Conservation (phyloP, 2,797 vertebrate genomes). For the Alcedo atthis region DNA sequence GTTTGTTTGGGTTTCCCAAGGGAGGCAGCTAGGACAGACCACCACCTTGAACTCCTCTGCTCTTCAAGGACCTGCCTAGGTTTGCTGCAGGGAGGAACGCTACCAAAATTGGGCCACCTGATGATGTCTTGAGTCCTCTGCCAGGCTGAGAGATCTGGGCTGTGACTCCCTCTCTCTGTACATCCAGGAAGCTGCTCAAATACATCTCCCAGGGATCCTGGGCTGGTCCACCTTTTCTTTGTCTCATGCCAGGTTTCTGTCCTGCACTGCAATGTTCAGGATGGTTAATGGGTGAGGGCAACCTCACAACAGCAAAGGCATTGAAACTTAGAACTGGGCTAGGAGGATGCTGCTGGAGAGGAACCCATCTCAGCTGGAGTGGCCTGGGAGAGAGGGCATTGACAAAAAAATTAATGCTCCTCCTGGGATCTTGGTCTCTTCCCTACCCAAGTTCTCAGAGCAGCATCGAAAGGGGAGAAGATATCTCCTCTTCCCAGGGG, state of each 20-base stretch:
- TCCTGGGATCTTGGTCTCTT: neutral
- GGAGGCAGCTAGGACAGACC: neutral
- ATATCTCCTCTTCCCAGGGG: neutral
- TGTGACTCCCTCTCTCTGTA: neutral
- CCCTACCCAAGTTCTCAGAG: neutral
- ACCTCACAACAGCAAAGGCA: neutral
- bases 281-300: neutral
- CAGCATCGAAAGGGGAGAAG: neutral
- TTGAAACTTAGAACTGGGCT: neutral
- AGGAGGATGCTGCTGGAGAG: neutral
- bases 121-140: neutral
- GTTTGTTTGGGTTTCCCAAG: constrained; percentile 42
- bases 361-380: neutral
- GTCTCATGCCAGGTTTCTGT: neutral
- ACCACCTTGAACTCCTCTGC: neutral
- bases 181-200: neutral
- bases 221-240: neutral
- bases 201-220: neutral
- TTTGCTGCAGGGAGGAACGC: neutral
- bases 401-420: neutral
- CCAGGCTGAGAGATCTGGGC: neutral
- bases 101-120: accelerated
- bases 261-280: neutral
- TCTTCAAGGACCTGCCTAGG: neutral
- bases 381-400: neutral